Evolutionary conservation across 2,888 invertebrate genomes (phyloP), one percentile per base, ranked within the genome.

Genomic region (Xanthia icteritia): DNA sequence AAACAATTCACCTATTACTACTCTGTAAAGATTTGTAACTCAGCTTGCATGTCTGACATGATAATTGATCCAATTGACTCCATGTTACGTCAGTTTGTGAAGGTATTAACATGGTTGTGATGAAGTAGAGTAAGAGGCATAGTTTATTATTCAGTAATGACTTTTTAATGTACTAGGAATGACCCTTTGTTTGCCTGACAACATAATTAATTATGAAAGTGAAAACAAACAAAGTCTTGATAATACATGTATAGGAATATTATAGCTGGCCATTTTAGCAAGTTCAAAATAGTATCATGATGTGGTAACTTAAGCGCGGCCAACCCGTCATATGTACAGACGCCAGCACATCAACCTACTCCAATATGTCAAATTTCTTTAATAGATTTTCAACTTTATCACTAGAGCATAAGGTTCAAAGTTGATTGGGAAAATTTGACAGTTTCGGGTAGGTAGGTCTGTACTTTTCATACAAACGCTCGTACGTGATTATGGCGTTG

Each of bases 1-100:
- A 17, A 61, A 5, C 17, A 31, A 0, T 63, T 51, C 45, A 51
- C 23, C 15, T 31, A 45, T 17, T 9, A 11, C 13, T 74, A 39
- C 0, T 39, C 17, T 20, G n/a, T 64, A 64, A 64, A n/a, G 39
- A 15, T 63, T 63, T 39, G 17, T 39, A 45, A n/a, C 15, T 74
- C 36, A 45, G 15, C 27, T 8, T 27, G 8, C 39, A n/a, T 36
- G 60, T 65, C 70, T 64, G 64, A 65, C 63, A 48, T 70, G 54
- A 61, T 82, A 76, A 68, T 79, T 74, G 75, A 81, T 60, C 45
- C 64, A 81, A 74, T 81, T 81, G 68, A 48, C 82, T 80, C 64
- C 27, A 27, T 36, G 36, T 65, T 68, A 64, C n/a, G 20, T 68
- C 75, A 74, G 60, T 56, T 80, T 5, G 17, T 27, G 13, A n/a